Evolutionary conservation across 2,888 invertebrate genomes (phyloP).

Genomic region (Drosophila ochracea): DNA sequence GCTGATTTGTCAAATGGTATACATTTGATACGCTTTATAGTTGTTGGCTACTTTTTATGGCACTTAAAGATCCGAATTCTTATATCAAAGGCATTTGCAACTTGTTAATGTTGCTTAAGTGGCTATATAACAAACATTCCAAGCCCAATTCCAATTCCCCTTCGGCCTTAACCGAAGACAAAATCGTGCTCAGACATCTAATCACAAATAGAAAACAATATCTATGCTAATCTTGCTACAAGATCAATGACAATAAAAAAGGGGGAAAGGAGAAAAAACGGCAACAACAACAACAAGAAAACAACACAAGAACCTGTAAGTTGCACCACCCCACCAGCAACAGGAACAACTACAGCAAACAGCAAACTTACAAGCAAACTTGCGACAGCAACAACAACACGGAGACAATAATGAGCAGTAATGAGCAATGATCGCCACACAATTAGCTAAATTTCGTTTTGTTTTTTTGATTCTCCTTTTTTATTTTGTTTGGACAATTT

Average conservation of each 20-base stretch:
- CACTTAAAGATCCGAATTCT: slow-evolving; percentile 22
- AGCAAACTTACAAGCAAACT: slow-evolving; percentile 43
- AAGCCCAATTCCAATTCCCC: slow-evolving; percentile 35
- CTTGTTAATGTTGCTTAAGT: slow-evolving; percentile 31
- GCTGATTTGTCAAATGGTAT: slow-evolving; percentile 47
- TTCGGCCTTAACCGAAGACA: slow-evolving; percentile 42
- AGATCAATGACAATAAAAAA: slow-evolving; percentile 80
- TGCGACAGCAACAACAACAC: slow-evolving; percentile 64
- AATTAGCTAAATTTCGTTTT: slow-evolving; percentile 76
- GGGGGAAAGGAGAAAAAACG: slow-evolving; percentile 39
- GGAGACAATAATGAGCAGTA: slow-evolving; percentile 67
- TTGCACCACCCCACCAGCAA: slow-evolving; percentile 62
- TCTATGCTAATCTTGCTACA: slow-evolving; percentile 80
- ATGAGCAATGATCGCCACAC: slow-evolving; percentile 77
- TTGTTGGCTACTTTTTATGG: slow-evolving; percentile 38
- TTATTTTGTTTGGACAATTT: slow-evolving; percentile 41
- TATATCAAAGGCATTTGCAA: slow-evolving; percentile 8
- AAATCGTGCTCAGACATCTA: slow-evolving; percentile 78
- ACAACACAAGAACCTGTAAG: slow-evolving; percentile 74
- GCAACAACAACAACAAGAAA: slow-evolving; percentile 43
- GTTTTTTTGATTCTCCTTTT: slow-evolving; percentile 16
- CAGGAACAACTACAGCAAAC: slow-evolving; percentile 45
- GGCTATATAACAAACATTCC: slow-evolving; percentile 49
- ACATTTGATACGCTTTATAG: slow-evolving; percentile 54
- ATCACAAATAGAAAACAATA: slow-evolving; percentile 79